Base-by-base conservation (phyloP, 2,113 vertebrate genomes). In the Oncorhynchus clarkii region DNA sequence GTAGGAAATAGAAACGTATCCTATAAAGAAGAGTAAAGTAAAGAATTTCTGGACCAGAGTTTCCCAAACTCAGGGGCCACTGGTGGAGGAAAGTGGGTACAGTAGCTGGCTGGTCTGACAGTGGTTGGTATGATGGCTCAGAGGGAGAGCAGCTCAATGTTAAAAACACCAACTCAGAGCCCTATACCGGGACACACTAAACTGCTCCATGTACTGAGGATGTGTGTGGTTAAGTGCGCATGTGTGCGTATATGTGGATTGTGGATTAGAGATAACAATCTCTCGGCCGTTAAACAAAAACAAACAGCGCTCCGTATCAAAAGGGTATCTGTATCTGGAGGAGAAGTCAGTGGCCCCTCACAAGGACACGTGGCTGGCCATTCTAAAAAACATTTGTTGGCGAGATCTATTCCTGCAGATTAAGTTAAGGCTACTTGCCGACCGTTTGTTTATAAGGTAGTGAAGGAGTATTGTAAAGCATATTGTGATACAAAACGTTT, bases 91-190 rank as follows among this genome's bases (percentile, higher is more conserved):
- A 26, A 64, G n/a, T 26, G 62, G 9, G 11, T 11, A n/a, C 62
- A 22, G 62, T 64, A n/a, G 5, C 62, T 45, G 39, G 39, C 39
- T 45, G 39, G 39, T 45, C 39, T 14, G 31, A 12, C 20, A 45
- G 67, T 69, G 34, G 67, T 69, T 45, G 67, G 67, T 39, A 31
- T 68, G 31, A 39, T 34, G 45, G 34, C 34, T 69, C 67, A 14
- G 18, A 24, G 18, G 31, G 14, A 12, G 8, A 69, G 62, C 20
- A 12, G 62, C n/a, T 11, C 62, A 64, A n/a, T 0, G 39, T 45
- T 11, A 45, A 45, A 9, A 45, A 9, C 20, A 26, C 60, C 62
- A 26, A 34, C 34, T 64, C 20, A 69, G 67, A 45, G 31, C 31
- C 34, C 67, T 69, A 20, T 31, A 39, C 2, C 1, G 4, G 29